phyloP scores from a whole-genome alignment of 2,113 vertebrate species.

The Clarias batrachus region DNA sequence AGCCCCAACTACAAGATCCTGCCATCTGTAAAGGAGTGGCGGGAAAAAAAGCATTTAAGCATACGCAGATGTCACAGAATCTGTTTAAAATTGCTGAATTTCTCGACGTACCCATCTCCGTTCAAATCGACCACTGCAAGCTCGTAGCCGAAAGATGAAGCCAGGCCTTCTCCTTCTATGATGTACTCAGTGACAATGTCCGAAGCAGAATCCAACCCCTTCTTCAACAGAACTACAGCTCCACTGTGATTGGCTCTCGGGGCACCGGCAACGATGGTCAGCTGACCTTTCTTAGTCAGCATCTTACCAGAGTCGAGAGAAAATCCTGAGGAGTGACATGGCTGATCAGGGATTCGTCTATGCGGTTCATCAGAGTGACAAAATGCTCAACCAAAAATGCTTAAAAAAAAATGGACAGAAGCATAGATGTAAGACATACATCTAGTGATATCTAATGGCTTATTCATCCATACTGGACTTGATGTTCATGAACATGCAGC shows the following conservation, averaged over 20 bases:
- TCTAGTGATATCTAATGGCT: neutral
- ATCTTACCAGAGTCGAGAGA: conserved; percentile 87
- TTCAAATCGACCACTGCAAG: conserved; percentile 92
- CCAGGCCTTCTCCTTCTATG: conserved; percentile 88
- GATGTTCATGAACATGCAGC: neutral
- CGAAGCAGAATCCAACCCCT: conserved; percentile 25
- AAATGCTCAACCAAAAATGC: neutral
- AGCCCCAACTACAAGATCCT: conserved; percentile 93
- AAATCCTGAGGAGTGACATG: conserved; percentile 77
- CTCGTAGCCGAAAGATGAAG: conserved; percentile 96
- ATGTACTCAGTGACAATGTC: conserved; percentile 75
- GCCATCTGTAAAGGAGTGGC: conserved; percentile 78
- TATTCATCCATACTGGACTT: neutral
- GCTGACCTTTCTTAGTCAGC: conserved; percentile 76
- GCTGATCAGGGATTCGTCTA: conserved; percentile 8
- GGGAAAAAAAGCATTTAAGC: neutral
- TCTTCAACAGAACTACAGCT: conserved; percentile 86
- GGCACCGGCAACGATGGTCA: conserved; percentile 95
- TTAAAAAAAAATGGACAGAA: neutral
- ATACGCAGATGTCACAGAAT: neutral
- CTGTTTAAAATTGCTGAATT: neutral
- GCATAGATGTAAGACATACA: too few species aligned
- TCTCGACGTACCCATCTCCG: conserved; percentile 78
- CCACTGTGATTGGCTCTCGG: conserved; percentile 92
- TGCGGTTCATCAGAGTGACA: neutral